Evolutionary conservation across 1,140 invertebrate species (phyloP).

Genomic region (Drosophila mayri): DNA sequence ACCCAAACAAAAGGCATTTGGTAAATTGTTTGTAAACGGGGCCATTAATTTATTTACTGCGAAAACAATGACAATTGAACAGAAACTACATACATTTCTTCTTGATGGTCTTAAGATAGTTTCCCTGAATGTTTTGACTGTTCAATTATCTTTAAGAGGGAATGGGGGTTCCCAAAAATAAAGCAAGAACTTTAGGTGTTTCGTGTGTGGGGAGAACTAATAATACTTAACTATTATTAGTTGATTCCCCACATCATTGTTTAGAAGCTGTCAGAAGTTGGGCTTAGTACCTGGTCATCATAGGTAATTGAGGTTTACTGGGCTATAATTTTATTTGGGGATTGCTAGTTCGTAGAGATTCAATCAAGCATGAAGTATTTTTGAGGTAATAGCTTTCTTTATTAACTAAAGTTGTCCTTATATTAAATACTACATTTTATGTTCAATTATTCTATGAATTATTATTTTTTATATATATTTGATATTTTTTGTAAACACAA

Average conservation of each 20-base stretch:
- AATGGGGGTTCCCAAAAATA: background rate
- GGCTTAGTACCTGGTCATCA: constrained; percentile 8
- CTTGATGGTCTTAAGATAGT: constrained; percentile 9
- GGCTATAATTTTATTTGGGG: background rate
- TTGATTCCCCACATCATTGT: constrained; percentile 27
- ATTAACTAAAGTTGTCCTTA: background rate
- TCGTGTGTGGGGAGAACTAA: constrained; percentile 1
- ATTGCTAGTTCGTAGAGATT: constrained; percentile 15
- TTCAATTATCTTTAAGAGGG: constrained; percentile 17
- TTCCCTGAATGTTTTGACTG: constrained; percentile 17
- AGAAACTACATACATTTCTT: constrained; percentile 10
- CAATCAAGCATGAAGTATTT: constrained; percentile 18
- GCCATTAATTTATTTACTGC: constrained; percentile 54
- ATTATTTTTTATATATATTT: too few species aligned
- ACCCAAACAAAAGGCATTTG: constrained; percentile 42
- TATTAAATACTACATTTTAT: too few species aligned
- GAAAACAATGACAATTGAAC: constrained; percentile 15
- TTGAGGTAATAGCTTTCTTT: background rate
- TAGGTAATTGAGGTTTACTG: constrained; percentile 15
- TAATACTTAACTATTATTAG: constrained; percentile 12
- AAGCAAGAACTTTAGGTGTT: constrained; percentile 20
- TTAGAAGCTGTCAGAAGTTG: constrained; percentile 25
- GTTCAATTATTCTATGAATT: too few species aligned
- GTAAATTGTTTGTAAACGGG: constrained; percentile 53
- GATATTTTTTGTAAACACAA: background rate